Conservation (phyloP, 2,888 invertebrate species). For the Cinara cedri region DNA sequence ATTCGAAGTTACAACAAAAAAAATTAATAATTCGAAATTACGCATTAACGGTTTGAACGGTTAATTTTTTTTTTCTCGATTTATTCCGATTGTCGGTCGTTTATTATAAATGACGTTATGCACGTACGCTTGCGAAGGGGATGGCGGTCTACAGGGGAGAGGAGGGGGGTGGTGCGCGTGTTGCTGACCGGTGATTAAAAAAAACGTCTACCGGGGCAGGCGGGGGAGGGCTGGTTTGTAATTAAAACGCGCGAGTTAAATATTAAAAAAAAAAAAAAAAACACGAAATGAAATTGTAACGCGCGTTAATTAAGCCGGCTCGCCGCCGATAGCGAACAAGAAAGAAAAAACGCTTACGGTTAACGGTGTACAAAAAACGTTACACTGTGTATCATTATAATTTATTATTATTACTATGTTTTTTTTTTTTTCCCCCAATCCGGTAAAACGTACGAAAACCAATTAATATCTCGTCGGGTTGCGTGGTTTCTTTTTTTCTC, state of each 20-base stretch:
- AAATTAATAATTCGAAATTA: too few relatives aligned
- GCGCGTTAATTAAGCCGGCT: conserved; percentile 47
- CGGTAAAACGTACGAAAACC: conserved; percentile 18
- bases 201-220: conserved; percentile 5
- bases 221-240: conserved; percentile 55
- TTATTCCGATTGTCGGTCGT: conserved; percentile 47
- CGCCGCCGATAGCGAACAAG: neutral
- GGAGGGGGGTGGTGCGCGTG: neutral
- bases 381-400: neutral
- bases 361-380: conserved; percentile 28
- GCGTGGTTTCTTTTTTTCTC: neutral
- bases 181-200: conserved; percentile 51
- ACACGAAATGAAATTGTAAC: conserved; percentile 37
- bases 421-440: conserved; percentile 23
- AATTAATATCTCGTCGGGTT: conserved; percentile 42
- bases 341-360: conserved; percentile 24
- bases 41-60: too few relatives aligned
- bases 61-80: conserved; percentile 35
- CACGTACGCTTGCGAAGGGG: neutral
- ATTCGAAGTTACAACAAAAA: too few relatives aligned
- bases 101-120: conserved; percentile 26
- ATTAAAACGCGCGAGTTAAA: conserved; percentile 50
- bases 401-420: conserved; percentile 20
- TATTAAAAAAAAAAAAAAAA: neutral
- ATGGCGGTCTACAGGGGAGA: neutral